Conservation (phyloP, 1,140 invertebrate species). For the Nephila pilipes region DNA sequence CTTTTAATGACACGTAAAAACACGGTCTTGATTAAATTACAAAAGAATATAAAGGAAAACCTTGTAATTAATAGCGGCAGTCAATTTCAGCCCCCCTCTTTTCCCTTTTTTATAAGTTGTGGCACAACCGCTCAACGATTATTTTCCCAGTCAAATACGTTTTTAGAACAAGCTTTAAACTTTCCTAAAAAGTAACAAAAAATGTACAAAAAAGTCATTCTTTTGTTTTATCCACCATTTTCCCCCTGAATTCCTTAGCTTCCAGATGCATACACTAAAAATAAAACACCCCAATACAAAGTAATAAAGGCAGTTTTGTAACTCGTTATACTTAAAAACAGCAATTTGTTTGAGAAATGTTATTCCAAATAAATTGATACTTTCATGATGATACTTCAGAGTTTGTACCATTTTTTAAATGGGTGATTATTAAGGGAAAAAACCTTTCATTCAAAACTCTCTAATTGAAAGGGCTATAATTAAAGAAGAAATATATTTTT, state of each 20-base stretch:
- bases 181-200: conserved; percentile 52
- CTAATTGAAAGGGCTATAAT: not conserved
- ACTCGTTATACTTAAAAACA: conserved; percentile 22
- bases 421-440: not conserved
- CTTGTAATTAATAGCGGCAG: conserved; percentile 70
- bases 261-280: conserved; percentile 34
- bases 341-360: conserved; percentile 43
- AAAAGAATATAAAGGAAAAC: conserved; percentile 63
- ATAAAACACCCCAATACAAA: conserved; percentile 19
- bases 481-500: not conserved
- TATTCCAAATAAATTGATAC: conserved; percentile 38
- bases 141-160: conserved; percentile 51
- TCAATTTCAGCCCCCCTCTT: conserved; percentile 59
- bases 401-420: not conserved
- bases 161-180: conserved; percentile 50
- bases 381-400: not conserved
- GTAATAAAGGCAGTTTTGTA: conserved; percentile 30
- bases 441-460: not conserved
- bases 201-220: conserved; percentile 39
- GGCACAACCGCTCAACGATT: conserved; percentile 54
- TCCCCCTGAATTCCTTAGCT: conserved; percentile 4
- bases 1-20: conserved; percentile 75
- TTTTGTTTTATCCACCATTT: conserved; percentile 36
- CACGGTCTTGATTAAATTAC: conserved; percentile 72
- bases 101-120: conserved; percentile 28